phyloP scores from a whole-genome alignment of 2,113 vertebrate genomes.

The Salvelinus alpinus region DNA sequence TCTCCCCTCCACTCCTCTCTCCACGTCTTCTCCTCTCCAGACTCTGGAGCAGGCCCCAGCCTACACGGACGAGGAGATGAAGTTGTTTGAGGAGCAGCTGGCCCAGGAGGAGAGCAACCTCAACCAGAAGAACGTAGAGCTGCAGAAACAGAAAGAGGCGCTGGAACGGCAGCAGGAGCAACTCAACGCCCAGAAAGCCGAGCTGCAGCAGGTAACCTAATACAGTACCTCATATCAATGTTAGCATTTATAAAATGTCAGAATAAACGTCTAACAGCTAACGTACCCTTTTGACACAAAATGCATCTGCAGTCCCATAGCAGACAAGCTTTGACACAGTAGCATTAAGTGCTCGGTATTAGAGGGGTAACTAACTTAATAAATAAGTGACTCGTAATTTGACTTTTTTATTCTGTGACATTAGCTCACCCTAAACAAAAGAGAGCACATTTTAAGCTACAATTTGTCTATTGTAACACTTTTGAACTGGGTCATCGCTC shows the following conservation, averaged over 20 bases:
- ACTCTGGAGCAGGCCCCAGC: conserved; percentile 85
- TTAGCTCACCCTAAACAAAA: neutral
- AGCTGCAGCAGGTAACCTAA: conserved; percentile 81
- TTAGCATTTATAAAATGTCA: neutral
- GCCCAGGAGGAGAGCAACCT: conserved; percentile 80
- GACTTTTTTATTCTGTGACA: too few species aligned
- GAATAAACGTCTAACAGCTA: too few species aligned
- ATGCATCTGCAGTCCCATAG: too few species aligned
- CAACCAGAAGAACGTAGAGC: conserved; percentile 75
- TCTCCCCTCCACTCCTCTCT: too few species aligned
- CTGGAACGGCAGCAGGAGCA: conserved; percentile 83
- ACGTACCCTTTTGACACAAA: too few species aligned
- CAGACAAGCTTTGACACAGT: too few species aligned
- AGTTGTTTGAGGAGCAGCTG: conserved; percentile 83
- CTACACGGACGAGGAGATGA: conserved; percentile 88
- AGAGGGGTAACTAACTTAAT: too few species aligned
- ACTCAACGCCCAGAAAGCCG: conserved; percentile 82
- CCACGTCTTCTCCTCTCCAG: conserved; percentile 60
- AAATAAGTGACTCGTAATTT: too few species aligned
- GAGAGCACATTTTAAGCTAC: neutral
- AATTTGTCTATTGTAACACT: neutral
- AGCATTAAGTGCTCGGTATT: too few species aligned
- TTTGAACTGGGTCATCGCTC: neutral
- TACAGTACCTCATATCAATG: neutral
- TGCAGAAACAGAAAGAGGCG: conserved; percentile 79